Evolutionary conservation across 2,888 invertebrate genomes (phyloP).

Genomic region (Lamproptera curius): DNA sequence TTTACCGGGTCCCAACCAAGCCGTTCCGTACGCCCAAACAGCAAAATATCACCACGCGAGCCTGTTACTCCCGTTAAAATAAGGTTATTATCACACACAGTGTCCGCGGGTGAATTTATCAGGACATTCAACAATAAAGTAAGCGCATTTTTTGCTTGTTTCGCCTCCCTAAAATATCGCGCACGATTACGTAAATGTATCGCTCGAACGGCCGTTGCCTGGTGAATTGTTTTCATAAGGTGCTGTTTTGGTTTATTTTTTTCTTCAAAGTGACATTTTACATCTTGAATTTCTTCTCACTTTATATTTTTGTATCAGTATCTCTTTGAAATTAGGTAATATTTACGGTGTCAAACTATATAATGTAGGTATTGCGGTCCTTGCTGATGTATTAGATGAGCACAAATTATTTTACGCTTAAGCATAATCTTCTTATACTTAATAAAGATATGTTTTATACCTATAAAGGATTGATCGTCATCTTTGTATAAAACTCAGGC

Average conservation of each 20-base stretch:
- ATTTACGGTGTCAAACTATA: no score
- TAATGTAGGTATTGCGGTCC: no score
- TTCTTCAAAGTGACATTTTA: neutral
- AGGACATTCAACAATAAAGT: slow-evolving; percentile 64
- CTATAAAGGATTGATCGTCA: no score
- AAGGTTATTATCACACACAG: slow-evolving; percentile 53
- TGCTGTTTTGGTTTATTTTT: neutral
- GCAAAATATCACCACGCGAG: slow-evolving; percentile 39
- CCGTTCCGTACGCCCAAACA: slow-evolving; percentile 31
- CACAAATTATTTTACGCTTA: no score
- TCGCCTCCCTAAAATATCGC: slow-evolving; percentile 51
- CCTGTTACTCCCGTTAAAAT: slow-evolving; percentile 49
- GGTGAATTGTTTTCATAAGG: slow-evolving; percentile 19
- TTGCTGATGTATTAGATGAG: no score
- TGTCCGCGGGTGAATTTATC: slow-evolving; percentile 59
- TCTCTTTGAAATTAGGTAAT: no score
- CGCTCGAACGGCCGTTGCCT: slow-evolving; percentile 33
- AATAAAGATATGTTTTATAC: no score
- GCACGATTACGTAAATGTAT: slow-evolving; percentile 55
- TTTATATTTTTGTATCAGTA: neutral
- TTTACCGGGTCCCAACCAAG: neutral
- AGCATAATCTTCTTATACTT: no score
- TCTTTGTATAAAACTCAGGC: neutral
- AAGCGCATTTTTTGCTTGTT: slow-evolving; percentile 40
- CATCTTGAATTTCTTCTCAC: neutral